Evolutionary conservation across 2,797 vertebrate genomes (phyloP).

Genomic region (Novumbra hubbsi): DNA sequence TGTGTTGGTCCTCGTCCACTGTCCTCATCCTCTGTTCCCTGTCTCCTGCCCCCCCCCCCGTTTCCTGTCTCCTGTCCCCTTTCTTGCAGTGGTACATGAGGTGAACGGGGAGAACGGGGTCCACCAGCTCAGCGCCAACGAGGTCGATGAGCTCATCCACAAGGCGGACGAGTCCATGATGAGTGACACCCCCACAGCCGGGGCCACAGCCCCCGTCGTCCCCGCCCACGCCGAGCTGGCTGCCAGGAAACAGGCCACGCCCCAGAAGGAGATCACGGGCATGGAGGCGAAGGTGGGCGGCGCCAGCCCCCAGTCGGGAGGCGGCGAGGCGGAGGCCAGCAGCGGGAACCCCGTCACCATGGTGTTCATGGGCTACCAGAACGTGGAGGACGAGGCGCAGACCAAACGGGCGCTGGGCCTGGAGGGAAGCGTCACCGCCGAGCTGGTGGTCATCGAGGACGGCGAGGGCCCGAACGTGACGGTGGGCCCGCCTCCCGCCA

Average conservation of each 20-base stretch:
- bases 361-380: conserved; percentile 98
- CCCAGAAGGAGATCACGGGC: conserved; percentile 76
- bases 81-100: conserved; percentile 85
- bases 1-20: no score
- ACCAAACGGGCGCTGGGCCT: conserved; percentile 89
- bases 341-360: conserved; percentile 88
- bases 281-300: conserved; percentile 66
- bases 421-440: conserved; percentile 88
- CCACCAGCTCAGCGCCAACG: conserved; percentile 83
- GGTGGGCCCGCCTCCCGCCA: not conserved
- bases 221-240: conserved; percentile 48
- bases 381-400: conserved; percentile 87
- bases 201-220: conserved; percentile 45
- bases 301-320: conserved; percentile 20
- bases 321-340: conserved; percentile 66
- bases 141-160: conserved; percentile 92
- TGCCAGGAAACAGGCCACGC: not conserved
- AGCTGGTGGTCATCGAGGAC: conserved; percentile 88
- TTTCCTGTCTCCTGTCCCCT: not conserved
- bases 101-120: conserved; percentile 80
- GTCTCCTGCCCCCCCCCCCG: conserved; percentile 8
- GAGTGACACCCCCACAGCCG: conserved; percentile 41
- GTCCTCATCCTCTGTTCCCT: no score
- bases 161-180: conserved; percentile 85
- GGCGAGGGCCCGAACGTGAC: conserved; percentile 62